Conservation (phyloP, 1,140 invertebrate genomes). For the Macrosteles quadrilineatus region DNA sequence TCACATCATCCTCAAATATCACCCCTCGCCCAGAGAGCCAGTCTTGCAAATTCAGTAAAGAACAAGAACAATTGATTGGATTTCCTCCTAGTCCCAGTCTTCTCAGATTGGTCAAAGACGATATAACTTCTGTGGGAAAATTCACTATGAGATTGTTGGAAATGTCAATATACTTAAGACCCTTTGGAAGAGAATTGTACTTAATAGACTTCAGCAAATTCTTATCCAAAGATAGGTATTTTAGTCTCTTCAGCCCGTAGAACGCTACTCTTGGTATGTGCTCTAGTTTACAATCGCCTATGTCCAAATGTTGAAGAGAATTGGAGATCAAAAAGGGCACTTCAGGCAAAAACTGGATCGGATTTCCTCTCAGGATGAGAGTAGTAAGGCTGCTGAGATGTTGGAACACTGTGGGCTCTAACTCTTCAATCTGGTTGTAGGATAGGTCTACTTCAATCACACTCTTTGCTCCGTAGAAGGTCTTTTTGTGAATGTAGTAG, state of each 20-base stretch:
- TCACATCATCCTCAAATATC: slow-evolving; percentile 38
- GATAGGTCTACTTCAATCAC: slow-evolving; percentile 85
- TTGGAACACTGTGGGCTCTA: slow-evolving; percentile 55
- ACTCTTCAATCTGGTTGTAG: slow-evolving; percentile 66
- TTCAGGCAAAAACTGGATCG: slow-evolving; percentile 30
- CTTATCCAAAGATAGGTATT: slow-evolving; percentile 35
- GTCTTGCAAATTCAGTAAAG: slow-evolving; percentile 40
- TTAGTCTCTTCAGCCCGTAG: slow-evolving; percentile 33
- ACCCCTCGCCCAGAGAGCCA: slow-evolving; percentile 39
- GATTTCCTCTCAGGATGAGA: slow-evolving; percentile 40
- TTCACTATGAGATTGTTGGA: slow-evolving; percentile 40
- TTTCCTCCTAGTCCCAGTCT: slow-evolving; percentile 41
- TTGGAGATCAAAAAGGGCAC: slow-evolving; percentile 38
- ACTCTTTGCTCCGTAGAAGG: slow-evolving; percentile 73
- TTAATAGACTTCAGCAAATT: slow-evolving; percentile 38
- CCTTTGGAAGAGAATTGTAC: slow-evolving; percentile 38
- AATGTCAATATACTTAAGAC: slow-evolving; percentile 38
- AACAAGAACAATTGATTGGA: slow-evolving; percentile 43
- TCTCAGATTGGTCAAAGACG: slow-evolving; percentile 34
- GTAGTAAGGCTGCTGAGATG: slow-evolving; percentile 30
- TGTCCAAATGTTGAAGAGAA: slow-evolving; percentile 38
- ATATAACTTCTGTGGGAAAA: slow-evolving; percentile 37
- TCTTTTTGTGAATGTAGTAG: slow-evolving; percentile 65
- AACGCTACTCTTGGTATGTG: slow-evolving; percentile 36
- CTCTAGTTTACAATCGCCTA: slow-evolving; percentile 38